These are phyloP conservation scores for Epizoanthus fatuus DNA, from an alignment of 92 coral and sea anemone species.

Conservation along the genomic window DNA sequence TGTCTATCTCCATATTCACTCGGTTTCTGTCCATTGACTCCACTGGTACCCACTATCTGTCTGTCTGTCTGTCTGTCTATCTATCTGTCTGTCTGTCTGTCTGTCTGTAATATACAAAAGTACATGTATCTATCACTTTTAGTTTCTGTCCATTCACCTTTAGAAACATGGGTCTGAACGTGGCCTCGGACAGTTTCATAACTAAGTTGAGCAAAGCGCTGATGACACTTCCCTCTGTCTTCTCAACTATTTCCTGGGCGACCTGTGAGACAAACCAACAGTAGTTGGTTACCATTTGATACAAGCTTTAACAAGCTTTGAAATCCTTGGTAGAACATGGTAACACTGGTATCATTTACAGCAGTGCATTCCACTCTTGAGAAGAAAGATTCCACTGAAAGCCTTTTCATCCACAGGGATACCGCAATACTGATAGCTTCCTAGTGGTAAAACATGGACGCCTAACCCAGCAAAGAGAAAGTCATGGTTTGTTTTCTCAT, in stretches of 20 bases:
- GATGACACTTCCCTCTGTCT: constrained; percentile 81
- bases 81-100: too few relatives aligned
- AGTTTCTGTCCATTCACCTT: constrained; percentile 66
- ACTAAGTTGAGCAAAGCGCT: constrained; percentile 83
- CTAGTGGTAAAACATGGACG: not conserved
- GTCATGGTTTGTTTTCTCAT: not conserved
- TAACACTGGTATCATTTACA: too few relatives aligned
- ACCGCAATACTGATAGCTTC: not conserved
- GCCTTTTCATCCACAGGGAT: too few relatives aligned
- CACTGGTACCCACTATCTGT: not conserved
- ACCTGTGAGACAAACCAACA: constrained; percentile 57
- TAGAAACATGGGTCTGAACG: constrained; percentile 95
- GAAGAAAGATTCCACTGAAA: too few relatives aligned
- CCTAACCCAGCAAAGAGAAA: not conserved
- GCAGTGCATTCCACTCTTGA: too few relatives aligned
- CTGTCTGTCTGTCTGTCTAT: not conserved
- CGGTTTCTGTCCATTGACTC: too few relatives aligned
- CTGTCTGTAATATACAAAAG: too few relatives aligned
- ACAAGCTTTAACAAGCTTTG: too few relatives aligned
- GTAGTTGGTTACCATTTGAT: too few relatives aligned
- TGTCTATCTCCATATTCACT: too few relatives aligned
- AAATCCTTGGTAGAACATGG: too few relatives aligned
- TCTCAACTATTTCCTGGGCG: constrained; percentile 63
- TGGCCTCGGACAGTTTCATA: constrained; percentile 95
- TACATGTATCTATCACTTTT: too few relatives aligned